These are phyloP conservation scores for Chironomus striatipennis DNA, from an alignment of 1,140 invertebrate genomes.

Conservation along the genomic window DNA sequence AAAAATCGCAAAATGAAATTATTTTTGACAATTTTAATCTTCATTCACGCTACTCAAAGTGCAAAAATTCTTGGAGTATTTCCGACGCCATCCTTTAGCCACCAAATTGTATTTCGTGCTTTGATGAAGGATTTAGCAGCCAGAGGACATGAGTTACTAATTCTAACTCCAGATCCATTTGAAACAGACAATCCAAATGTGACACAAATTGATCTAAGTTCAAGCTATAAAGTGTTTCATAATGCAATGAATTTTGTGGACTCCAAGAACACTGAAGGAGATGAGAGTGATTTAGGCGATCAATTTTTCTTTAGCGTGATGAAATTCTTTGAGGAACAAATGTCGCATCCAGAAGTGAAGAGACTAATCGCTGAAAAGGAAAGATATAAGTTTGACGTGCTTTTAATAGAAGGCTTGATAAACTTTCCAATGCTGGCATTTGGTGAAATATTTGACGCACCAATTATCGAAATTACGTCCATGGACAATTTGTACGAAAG, in stretches of 20 bases:
- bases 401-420: neutral
- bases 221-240: neutral
- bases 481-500: neutral
- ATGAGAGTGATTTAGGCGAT: neutral
- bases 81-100: conserved; percentile 41
- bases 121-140: conserved; percentile 41
- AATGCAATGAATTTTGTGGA: neutral
- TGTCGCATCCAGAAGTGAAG: neutral
- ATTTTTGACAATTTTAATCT: neutral
- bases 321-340: neutral
- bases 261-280: neutral
- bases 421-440: neutral
- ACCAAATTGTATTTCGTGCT: conserved; percentile 42
- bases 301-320: neutral
- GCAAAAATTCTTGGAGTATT: conserved; percentile 40
- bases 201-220: neutral
- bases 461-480: neutral
- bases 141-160: conserved; percentile 43
- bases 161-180: conserved; percentile 37
- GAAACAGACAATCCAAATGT: neutral
- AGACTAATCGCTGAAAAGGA: neutral
- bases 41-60: neutral
- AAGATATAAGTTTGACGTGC: neutral
- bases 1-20: too few species aligned
- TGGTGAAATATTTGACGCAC: neutral